Percentiles rank a stretch among this genome's conserved stretches.
These are phyloP conservation scores for Epizoanthus rinbou DNA, from an alignment of 92 coral and sea anemone genomes.

Conservation along the genomic window DNA sequence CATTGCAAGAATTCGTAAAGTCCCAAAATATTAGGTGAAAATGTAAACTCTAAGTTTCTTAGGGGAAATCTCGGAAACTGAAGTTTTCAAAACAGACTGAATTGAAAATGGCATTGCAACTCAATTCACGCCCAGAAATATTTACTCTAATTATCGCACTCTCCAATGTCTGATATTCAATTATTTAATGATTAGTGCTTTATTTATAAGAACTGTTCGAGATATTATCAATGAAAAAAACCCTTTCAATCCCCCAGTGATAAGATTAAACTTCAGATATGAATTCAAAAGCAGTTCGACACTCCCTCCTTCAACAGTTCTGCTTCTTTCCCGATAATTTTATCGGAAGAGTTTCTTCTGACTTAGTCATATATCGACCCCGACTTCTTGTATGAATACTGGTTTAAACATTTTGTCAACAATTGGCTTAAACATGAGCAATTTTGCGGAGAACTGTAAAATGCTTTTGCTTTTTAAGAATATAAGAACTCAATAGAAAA, in stretches of 20 bases:
- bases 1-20: too few species aligned
- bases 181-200: background rate
- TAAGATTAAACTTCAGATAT: background rate
- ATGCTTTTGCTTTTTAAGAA: background rate
- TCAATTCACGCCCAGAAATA: background rate
- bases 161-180: background rate
- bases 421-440: slow-evolving; percentile 6
- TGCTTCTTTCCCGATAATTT: background rate
- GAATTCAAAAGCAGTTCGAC: background rate
- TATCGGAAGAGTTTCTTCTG: background rate
- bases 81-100: background rate
- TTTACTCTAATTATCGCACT: background rate
- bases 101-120: too few species aligned
- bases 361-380: background rate
- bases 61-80: background rate
- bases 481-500: background rate
- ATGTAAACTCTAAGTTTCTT: background rate
- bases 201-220: background rate
- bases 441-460: background rate
- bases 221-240: background rate
- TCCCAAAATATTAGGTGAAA: too few species aligned
- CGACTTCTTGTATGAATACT: background rate
- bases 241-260: background rate
- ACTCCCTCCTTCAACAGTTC: background rate
- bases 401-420: background rate